phyloP scores from a whole-genome alignment of 2,797 vertebrate species.

The Cynopterus sphinx region DNA sequence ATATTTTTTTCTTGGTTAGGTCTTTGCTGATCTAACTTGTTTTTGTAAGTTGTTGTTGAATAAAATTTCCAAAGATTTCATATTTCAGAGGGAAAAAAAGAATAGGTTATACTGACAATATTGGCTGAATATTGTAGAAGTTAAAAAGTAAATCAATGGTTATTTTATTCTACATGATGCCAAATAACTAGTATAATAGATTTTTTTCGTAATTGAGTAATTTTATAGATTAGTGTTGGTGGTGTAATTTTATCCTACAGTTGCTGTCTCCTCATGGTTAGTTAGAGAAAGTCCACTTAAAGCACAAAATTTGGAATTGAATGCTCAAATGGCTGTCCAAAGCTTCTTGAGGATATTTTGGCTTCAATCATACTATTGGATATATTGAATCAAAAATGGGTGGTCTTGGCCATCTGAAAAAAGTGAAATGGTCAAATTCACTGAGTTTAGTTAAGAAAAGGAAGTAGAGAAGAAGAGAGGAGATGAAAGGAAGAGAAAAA shows the following conservation, averaged over 20 bases:
- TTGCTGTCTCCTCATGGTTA: not conserved
- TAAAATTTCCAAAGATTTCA: not conserved
- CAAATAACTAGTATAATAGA: not conserved
- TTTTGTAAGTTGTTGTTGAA: constrained; percentile 31
- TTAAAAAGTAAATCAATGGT: not conserved
- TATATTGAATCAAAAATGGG: not conserved
- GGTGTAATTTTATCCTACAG: not conserved
- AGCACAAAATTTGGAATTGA: not conserved
- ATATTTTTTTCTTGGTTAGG: not conserved
- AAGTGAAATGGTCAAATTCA: not conserved
- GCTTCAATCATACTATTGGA: not conserved
- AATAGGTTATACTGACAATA: not conserved
- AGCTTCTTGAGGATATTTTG: not conserved
- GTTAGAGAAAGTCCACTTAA: not conserved
- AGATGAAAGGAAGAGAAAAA: not conserved
- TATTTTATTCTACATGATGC: not conserved
- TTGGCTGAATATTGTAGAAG: not conserved
- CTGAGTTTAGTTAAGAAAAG: not conserved
- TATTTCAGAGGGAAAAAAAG: not conserved
- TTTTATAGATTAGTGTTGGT: not conserved
- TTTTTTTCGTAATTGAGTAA: constrained; percentile 34
- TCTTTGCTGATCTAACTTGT: not conserved
- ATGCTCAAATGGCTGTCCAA: not conserved
- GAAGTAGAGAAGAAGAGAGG: not conserved
- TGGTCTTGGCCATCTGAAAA: not conserved